Conservation (phyloP, 2,113 vertebrate genomes). For the Pachycephala philippinensis region DNA sequence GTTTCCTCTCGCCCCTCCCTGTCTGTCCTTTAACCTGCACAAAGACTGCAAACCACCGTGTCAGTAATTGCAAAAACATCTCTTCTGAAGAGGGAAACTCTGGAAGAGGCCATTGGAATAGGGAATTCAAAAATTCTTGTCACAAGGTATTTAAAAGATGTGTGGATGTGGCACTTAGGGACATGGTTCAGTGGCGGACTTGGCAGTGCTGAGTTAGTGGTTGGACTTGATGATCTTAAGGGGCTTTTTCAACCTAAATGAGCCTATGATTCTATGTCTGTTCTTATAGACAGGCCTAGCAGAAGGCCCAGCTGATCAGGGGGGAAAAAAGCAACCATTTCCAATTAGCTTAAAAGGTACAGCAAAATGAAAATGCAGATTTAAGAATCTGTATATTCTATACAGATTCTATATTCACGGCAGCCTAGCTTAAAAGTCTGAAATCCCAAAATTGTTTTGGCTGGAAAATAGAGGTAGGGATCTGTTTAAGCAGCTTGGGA, state of each 20-base stretch:
- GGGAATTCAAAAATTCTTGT: not conserved
- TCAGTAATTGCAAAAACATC: not conserved
- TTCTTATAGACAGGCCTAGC: not conserved
- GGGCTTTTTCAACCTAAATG: not conserved
- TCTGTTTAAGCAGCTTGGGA: not conserved
- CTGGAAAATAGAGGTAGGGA: not conserved
- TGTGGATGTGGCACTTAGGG: not conserved
- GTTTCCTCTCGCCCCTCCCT: conserved; percentile 11
- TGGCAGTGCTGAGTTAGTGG: not conserved
- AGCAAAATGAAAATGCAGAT: not conserved
- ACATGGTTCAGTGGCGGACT: not conserved
- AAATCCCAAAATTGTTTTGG: not conserved
- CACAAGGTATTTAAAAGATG: not conserved
- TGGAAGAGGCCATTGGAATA: not conserved
- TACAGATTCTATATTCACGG: no score
- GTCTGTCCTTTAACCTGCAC: conserved; percentile 15
- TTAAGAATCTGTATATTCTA: not conserved
- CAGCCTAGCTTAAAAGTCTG: not conserved
- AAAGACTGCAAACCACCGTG: not conserved
- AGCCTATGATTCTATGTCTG: not conserved
- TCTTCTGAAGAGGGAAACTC: not conserved
- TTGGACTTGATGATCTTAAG: not conserved
- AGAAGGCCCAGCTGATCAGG: not conserved
- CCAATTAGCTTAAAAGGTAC: not conserved
- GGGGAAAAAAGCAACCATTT: rapidly evolving